A percentile compares a stretch with the other conserved stretches of the same genome.
Conservation (phyloP, 2,797 vertebrate genomes). For the Microctenopoma lineatum region DNA sequence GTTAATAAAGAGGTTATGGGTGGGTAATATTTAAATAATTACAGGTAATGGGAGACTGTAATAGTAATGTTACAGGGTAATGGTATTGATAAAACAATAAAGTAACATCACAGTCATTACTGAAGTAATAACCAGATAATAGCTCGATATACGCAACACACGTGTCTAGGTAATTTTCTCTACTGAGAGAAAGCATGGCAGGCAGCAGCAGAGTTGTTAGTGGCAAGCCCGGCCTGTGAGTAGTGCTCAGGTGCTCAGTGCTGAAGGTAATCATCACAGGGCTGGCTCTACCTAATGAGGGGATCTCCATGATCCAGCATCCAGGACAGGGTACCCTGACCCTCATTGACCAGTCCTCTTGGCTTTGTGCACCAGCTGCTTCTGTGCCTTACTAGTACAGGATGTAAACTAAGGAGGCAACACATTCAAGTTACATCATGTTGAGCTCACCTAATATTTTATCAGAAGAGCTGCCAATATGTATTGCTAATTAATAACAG, state of each 20-base stretch:
- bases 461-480: background rate
- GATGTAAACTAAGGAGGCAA: slow-evolving; percentile 32
- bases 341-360: slow-evolving; percentile 59
- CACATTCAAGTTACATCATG: slow-evolving; percentile 16
- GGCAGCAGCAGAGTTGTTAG: slow-evolving; percentile 38
- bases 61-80: too few species aligned
- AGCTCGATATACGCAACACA: too few species aligned
- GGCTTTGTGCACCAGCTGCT: slow-evolving; percentile 63
- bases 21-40: too few species aligned
- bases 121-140: too few species aligned
- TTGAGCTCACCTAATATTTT: slow-evolving; percentile 3
- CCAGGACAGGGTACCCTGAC: slow-evolving; percentile 71
- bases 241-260: slow-evolving; percentile 76
- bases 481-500: too few species aligned
- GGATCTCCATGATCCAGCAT: slow-evolving; percentile 68
- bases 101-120: too few species aligned
- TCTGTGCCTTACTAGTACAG: slow-evolving; percentile 10
- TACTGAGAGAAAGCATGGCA: slow-evolving; percentile 36
- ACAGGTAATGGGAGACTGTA: too few species aligned
- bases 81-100: too few species aligned
- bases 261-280: slow-evolving; percentile 72
- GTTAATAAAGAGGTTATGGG: too few species aligned
- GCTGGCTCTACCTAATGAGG: slow-evolving; percentile 72
- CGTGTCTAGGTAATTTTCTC: too few species aligned
- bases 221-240: slow-evolving; percentile 29